Base-by-base conservation (phyloP, 1,140 invertebrate genomes). In the Drosophila subpulchrella region DNA sequence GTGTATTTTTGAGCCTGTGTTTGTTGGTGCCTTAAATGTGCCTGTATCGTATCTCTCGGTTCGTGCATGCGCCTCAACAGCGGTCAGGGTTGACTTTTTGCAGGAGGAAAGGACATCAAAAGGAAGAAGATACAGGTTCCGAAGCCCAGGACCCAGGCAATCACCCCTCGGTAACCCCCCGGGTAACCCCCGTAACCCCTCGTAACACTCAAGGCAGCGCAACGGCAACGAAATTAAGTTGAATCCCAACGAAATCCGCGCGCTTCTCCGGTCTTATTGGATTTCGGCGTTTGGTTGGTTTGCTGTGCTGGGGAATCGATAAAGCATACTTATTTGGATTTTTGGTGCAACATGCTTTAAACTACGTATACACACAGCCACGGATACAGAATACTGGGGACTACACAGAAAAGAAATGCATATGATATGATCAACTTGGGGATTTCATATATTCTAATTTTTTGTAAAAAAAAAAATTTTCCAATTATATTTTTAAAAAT, bases 311-410 rank as follows among this genome's bases (percentile, higher is more conserved):
- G 56, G 61, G 75, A 88, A 86, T 86, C 82, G 82, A 86, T 86
- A 86, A 86, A 88, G 82, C 82, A 86, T 86, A 82, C 82, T 88
- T 86, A 86, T 86, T 86, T 82, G 83, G 78, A 81, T 82, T 82
- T 86, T 79, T 88, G 83, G 70, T 86, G 82, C 82, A 86, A 76
- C 82, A 86, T 88, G 82, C 79, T 88, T 88, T 88, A 86, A 86
- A 88, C 78, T 61, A 47, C 55, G 66, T 59, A 20, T 66, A 62
- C 42, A 60, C 51, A 63, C 44, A 42, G 34, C 15, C 32, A 70
- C 48, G 57, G 34, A 70, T 56, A 71, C 48, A 68, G 41, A 55
- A 41, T 32, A 65, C 24, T 27, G 54, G 48, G 12, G 15, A 11
- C n/a, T 51, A 6, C 30, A 51, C 27, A 11, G 48, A 30, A 8